These are phyloP conservation scores for Galeopsomyia nigrocyanea DNA, from an alignment of 2,888 invertebrate genomes.

Conservation along the genomic window DNA sequence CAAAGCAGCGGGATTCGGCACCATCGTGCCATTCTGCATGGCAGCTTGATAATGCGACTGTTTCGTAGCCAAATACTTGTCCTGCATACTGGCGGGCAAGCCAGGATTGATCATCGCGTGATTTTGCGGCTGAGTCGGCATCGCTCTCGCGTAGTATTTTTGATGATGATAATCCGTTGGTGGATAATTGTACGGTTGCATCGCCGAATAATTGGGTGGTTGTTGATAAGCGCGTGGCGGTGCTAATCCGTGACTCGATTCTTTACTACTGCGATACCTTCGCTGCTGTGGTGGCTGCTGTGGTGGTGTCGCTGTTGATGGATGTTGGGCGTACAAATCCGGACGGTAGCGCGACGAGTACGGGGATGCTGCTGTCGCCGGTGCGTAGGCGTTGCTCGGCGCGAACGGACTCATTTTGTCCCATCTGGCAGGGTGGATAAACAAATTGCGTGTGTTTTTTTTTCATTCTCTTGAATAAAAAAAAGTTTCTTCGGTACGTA, in stretches of 20 bases:
- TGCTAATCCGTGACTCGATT: conserved; percentile 12
- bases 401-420: conserved; percentile 48
- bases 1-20: conserved; percentile 51
- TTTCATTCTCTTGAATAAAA: too few species aligned
- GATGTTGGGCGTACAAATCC: conserved; percentile 18
- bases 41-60: conserved; percentile 43
- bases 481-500: too few species aligned
- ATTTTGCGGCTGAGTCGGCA: too few species aligned
- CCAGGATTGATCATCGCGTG: conserved; percentile 48
- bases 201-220: conserved; percentile 32
- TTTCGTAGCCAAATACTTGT: conserved; percentile 50
- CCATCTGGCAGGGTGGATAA: conserved; percentile 26
- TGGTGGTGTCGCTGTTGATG: conserved; percentile 12
- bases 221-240: conserved; percentile 33
- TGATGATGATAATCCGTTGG: conserved; percentile 31
- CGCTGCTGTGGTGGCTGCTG: conserved; percentile 25
- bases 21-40: conserved; percentile 52
- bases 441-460: not conserved
- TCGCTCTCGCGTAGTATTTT: conserved; percentile 37
- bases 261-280: conserved; percentile 8
- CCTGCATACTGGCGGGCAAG: conserved; percentile 50
- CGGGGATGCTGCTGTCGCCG: conserved; percentile 8
- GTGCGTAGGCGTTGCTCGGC: conserved; percentile 49
- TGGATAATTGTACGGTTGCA: conserved; percentile 37
- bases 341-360: conserved; percentile 26